Evolutionary conservation across 2,113 vertebrate species (phyloP), one percentile per base, ranked within the genome.

Genomic region (Ptilorrhoa leucosticta): DNA sequence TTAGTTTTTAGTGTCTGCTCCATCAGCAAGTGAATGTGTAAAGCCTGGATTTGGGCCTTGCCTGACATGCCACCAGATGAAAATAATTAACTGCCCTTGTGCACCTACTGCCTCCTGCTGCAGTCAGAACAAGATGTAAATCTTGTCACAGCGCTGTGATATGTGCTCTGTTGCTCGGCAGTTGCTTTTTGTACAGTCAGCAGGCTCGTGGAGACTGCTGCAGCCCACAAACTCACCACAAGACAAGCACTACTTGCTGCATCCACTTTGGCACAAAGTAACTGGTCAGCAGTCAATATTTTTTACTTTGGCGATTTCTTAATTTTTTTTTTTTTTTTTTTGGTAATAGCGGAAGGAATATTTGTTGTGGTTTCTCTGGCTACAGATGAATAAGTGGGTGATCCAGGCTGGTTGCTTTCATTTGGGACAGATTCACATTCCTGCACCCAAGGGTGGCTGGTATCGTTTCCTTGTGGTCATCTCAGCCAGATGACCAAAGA

Each of bases 131-230:
- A 42, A 50, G 64, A 30, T 0, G 0, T 50, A 31, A 80, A 22
- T 27, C 39, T 53, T n/a, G 24, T 31, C 47, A 21, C 2, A 80
- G 63, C 15, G 54, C 23, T 45, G 30, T 37, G 44, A 9, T 45
- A 2, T 1, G 9, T 2, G 4, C 57, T 40, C 18, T 35, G 31
- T 44, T 3, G 1, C 35, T 35, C 1, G 1, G 58, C 10, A 5
- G 2, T 48, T 65, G 37, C 35, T 35, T 79, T 69, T 30, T 1
- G 3, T 61, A 7, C 7, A 1, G 35, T 44, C 39, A 31, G 31
- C 13, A 26, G 65, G 50, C 45, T 75, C 2, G 0, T 56, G 51
- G 56, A 65, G 53, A 9, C 56, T n/a, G 8, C 53, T 20, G 4
- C 68, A 64, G 39, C 42, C 61, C 51, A 16, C 6, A 76, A 26